phyloP scores from a whole-genome alignment of 2,888 invertebrate genomes.

The Drosophila affinis region DNA sequence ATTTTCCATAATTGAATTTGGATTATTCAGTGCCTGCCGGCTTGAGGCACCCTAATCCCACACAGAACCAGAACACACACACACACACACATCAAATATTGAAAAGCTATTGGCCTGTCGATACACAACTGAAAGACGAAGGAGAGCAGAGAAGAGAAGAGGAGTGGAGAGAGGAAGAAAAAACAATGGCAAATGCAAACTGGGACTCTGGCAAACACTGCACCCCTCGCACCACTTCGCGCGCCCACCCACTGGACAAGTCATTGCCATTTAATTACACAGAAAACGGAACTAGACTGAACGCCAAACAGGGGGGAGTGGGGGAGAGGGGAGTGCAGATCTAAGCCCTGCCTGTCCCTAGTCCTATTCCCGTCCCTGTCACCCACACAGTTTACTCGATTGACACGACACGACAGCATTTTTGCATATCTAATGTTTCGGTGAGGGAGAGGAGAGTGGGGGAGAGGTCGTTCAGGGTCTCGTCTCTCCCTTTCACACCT shows the following conservation, averaged over 20 bases:
- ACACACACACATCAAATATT: slow-evolving; percentile 65
- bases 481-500: slow-evolving; percentile 37
- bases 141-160: too few relatives aligned
- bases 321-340: slow-evolving; percentile 4
- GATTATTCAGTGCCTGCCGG: not conserved
- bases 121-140: slow-evolving; percentile 14
- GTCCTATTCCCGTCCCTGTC: not conserved
- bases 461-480: not conserved
- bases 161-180: slow-evolving; percentile 32
- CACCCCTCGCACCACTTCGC: not conserved
- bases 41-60: slow-evolving; percentile 30
- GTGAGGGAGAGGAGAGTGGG: slow-evolving; percentile 1
- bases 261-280: slow-evolving; percentile 53
- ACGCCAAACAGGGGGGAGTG: not conserved
- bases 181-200: slow-evolving; percentile 48
- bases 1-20: not conserved
- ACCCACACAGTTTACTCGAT: slow-evolving; percentile 56
- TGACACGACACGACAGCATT: slow-evolving; percentile 64
- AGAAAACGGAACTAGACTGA: slow-evolving; percentile 19
- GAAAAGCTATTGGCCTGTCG: slow-evolving; percentile 67
- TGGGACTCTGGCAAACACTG: slow-evolving; percentile 50
- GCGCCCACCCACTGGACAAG: slow-evolving; percentile 28
- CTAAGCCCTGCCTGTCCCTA: slow-evolving; percentile 2
- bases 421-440: slow-evolving; percentile 62
- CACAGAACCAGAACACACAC: slow-evolving; percentile 11